Evolutionary conservation across 2,797 vertebrate genomes (phyloP), one percentile per base, ranked within the genome.

Genomic region (Platyrinchus mystaceus): DNA sequence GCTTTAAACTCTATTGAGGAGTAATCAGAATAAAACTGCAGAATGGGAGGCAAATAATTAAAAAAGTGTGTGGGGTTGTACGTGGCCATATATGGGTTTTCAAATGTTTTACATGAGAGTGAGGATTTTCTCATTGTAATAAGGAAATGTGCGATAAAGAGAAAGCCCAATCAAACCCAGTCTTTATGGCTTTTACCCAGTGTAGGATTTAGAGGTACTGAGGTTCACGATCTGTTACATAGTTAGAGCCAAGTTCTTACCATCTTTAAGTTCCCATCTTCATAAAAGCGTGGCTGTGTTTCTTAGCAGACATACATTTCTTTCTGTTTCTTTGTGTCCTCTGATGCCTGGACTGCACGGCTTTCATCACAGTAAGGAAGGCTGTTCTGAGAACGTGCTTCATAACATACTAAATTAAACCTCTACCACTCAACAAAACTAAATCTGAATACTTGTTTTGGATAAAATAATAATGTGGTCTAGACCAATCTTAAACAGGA

Each of bases 261-360:
- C 58, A 64, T 66, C 73, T 88, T 89, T 84, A 88, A 88, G 62
- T 94, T 96, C 43, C n/a, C 66, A 76, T 94, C 62, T 47, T 94
- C 84, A 82, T 87, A 7, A 14, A 75, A 76, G 24, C 14, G 63
- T 96, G 89, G 55, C 80, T 84, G 55, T 89, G 63, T 92, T 95
- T 93, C 90, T 93, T 79, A 76, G 89, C 7, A 0, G 63, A 87
- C 41, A 27, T 37, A 14, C 5, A 11, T 82, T 82, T 87, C 53
- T 79, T 89, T 81, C 69, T 89, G 28, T 52, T 89, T 50, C 62
- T 83, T 63, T 76, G 55, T 95, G 64, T 90, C 47, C 80, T 81
- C 58, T 22, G 32, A 15, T 74, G 80, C 91, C 60, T 80, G 66
- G 82, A 44, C 82, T 60, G 41, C 83, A 21, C 0, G 0, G 56